phyloP scores from a whole-genome alignment of 2,888 invertebrate species.

The Nomada ruficornis region DNA sequence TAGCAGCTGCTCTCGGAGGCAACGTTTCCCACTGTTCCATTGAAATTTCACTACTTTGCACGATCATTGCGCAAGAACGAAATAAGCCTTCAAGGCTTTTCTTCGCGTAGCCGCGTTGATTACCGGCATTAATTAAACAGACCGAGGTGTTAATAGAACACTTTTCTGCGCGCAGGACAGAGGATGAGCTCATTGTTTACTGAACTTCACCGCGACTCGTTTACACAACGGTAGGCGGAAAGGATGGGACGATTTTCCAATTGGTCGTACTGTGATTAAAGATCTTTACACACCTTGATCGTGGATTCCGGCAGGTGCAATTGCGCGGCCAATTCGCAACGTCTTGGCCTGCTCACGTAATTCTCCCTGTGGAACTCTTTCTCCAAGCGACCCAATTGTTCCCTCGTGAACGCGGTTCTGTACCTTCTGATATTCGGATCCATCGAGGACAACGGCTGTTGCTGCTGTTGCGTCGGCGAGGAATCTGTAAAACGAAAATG shows the following conservation, averaged over 20 bases:
- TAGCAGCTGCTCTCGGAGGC: not conserved
- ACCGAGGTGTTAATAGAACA: slow-evolving; percentile 61
- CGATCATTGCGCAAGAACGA: slow-evolving; percentile 17
- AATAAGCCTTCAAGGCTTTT: slow-evolving; percentile 34
- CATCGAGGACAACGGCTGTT: slow-evolving; percentile 67
- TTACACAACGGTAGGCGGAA: slow-evolving; percentile 28
- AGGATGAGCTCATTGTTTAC: slow-evolving; percentile 62
- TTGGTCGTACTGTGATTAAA: slow-evolving; percentile 4
- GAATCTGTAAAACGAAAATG: slow-evolving; percentile 23
- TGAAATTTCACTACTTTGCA: not conserved
- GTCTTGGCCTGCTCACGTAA: slow-evolving; percentile 97
- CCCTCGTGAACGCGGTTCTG: slow-evolving; percentile 98
- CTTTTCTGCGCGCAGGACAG: slow-evolving; percentile 34
- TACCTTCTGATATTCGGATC: slow-evolving; percentile 93
- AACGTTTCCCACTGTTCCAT: not conserved
- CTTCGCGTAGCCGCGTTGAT: slow-evolving; percentile 35
- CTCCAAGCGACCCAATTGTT: slow-evolving; percentile 95
- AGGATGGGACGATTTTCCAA: slow-evolving; percentile 20
- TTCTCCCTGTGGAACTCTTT: slow-evolving; percentile 99
- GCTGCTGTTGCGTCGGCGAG: slow-evolving; percentile 49
- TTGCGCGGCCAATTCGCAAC: slow-evolving; percentile 97
- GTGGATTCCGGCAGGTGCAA: slow-evolving; percentile 98
- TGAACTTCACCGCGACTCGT: slow-evolving; percentile 39
- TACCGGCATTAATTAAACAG: slow-evolving; percentile 55
- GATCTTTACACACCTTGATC: slow-evolving; percentile 91